phyloP scores from a whole-genome alignment of 2,797 vertebrate genomes.

The Falco concolor region DNA sequence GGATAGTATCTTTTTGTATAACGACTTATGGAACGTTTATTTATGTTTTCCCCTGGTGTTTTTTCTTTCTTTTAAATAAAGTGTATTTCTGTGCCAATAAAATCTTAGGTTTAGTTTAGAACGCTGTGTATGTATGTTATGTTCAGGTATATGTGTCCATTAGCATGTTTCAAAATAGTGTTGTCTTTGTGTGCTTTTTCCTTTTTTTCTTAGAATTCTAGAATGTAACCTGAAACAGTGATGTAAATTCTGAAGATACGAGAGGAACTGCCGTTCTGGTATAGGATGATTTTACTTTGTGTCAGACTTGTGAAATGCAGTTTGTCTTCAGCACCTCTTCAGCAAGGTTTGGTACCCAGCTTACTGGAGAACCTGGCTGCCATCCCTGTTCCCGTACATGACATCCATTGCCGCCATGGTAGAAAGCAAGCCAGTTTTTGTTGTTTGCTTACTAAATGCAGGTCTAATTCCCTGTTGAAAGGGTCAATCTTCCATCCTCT shows the following conservation, averaged over 20 bases:
- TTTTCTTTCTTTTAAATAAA: background rate
- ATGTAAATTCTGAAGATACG: background rate
- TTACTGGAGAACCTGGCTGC: background rate
- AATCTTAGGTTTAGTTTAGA: background rate
- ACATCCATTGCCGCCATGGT: background rate
- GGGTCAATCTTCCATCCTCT: background rate
- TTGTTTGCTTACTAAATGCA: background rate
- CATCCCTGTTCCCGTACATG: background rate
- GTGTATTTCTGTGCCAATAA: background rate
- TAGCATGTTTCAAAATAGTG: background rate
- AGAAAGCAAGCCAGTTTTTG: background rate
- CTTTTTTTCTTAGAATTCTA: background rate
- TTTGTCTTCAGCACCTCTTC: background rate
- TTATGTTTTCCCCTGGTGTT: background rate
- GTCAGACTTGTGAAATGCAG: background rate
- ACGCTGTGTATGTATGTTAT: background rate
- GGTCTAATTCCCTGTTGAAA: background rate
- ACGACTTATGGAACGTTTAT: background rate
- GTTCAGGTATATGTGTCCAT: rapidly evolving
- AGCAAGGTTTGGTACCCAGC: background rate
- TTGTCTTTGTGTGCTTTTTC: background rate
- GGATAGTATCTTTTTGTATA: background rate
- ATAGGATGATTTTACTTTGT: background rate
- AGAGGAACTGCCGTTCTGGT: background rate
- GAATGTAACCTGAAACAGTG: background rate